Evolutionary conservation across 2,113 vertebrate genomes (phyloP).

Genomic region (Sinocyclocheilus rhinocerous): DNA sequence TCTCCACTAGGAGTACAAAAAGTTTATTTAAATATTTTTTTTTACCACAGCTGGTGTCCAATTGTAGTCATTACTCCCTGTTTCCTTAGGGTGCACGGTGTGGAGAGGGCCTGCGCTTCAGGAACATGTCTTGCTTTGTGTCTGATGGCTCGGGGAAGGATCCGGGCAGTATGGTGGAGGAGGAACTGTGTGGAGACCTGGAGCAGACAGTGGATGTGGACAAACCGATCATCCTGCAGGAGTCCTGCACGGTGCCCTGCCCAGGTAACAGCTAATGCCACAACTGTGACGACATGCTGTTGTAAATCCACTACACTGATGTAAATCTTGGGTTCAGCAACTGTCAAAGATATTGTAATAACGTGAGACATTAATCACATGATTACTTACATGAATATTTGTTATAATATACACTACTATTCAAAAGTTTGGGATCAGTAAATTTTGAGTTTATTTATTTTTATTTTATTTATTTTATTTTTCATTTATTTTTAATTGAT

Average conservation of each 20-base stretch:
- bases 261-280: conserved; percentile 80
- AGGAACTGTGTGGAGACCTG: conserved; percentile 88
- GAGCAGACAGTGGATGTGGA: conserved; percentile 85
- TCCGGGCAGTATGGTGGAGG: conserved; percentile 84
- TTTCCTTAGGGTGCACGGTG: conserved; percentile 81
- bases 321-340: neutral
- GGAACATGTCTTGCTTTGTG: conserved; percentile 94
- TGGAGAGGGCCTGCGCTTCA: conserved; percentile 86
- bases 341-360: neutral
- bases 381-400: too few species aligned
- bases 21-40: neutral
- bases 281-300: neutral
- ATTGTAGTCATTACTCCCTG: neutral
- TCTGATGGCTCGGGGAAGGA: conserved; percentile 83
- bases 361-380: neutral
- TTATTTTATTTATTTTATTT: too few species aligned
- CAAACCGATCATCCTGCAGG: conserved; percentile 82
- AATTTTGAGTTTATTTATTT: too few species aligned
- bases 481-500: too few species aligned
- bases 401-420: neutral
- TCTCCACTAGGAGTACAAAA: neutral
- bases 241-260: conserved; percentile 89
- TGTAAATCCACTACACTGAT: neutral
- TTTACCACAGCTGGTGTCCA: neutral
- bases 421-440: too few species aligned